Base-by-base conservation (phyloP, 2,888 invertebrate genomes). In the Perithous albicinctus region DNA sequence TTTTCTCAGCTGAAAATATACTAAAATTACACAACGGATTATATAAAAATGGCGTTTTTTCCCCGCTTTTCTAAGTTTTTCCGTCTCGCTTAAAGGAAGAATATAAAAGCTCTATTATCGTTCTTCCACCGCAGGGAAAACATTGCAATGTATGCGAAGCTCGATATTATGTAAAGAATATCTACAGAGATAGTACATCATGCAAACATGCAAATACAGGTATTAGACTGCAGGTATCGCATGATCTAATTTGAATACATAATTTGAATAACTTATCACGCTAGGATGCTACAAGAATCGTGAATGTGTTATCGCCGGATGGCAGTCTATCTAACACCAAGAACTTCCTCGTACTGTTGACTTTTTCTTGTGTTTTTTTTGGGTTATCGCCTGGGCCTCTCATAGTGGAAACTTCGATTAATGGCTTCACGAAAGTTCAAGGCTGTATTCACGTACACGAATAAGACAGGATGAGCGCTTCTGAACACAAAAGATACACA, bases 391-490 rank as follows among this genome's bases (percentile, higher is more conserved):
- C n/a, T 29, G 23, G 67, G 20, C 56, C 73, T 63, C 63, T 51
- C 59, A 48, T 78, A 83, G 82, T 79, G 63, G 46, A 61, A 79
- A 72, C 78, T 82, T 80, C 59, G 84, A 84, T 86, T 85, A 80
- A 85, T 79, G 82, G 76, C 80, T 82, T 64, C 43, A 56, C 78
- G 10, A 84, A 85, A 86, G 87, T 86, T 87, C 86, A 86, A 87
- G 87, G 86, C 73, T 61, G 75, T 41, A 59, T 18, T 43, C 46
- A 29, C 48, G 48, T 43, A 56, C 67, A 32, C 63, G 72, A 75
- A 64, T 48, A 35, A 18, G 69, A n/a, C 43, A 69, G 35, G 63
- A 67, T 26, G 38, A 26, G 61, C 59, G 51, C 41, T 41, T 61
- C 29, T 29, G 29, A 5, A 29, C 29, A 5, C n/a, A n/a, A n/a